Base-by-base conservation (phyloP, 2,888 invertebrate species). In the Notodonta dromedarius region DNA sequence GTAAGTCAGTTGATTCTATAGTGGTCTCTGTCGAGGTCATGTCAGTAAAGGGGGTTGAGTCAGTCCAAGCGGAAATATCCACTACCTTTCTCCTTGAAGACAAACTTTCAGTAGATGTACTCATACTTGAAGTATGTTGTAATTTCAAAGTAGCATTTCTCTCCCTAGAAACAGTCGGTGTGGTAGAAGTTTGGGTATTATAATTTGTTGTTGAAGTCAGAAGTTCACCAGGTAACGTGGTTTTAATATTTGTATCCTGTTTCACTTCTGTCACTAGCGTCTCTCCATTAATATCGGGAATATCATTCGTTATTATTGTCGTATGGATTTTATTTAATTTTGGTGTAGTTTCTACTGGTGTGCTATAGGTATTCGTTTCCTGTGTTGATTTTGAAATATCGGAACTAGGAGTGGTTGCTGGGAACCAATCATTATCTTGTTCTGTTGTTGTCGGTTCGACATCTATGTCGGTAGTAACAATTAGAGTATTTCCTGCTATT, bases 21-120 rank as follows among this genome's bases (percentile, higher is more conserved):
- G 71, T 69, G 55, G 82, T 83, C 73, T 92, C 91, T 75, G 87
- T 89, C 62, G 89, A 76, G 68, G 93, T 94, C 69, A 88, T 74
- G 81, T 94, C 89, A 79, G 85, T 82, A 65, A 79, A 74, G 48
- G 81, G 73, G 55, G 88, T 87, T 57, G 86, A 87, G 77, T 93
- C 91, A 68, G 91, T 89, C 90, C 92, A 92, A 67, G 93, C 93
- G 59, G 86, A 83, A 75, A 94, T 93, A 73, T 93, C 91, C 64
- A 89, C 83, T 71, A 90, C 88, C 76, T 92, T 93, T 74, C 86
- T 83, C 68, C 93, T 85, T 59, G 92, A 90, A 12, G 90, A 89
- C 66, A 89, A 83, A 77, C 88, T 89, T 68, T 90, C 89, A 52
- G 88, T 88, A 61, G 89, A 88, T 44, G 89, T 91, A 74, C 87